Evolutionary conservation across 2,888 invertebrate genomes (phyloP), one percentile per base, ranked within the genome.

Genomic region (Leptinotarsa tumamoca): DNA sequence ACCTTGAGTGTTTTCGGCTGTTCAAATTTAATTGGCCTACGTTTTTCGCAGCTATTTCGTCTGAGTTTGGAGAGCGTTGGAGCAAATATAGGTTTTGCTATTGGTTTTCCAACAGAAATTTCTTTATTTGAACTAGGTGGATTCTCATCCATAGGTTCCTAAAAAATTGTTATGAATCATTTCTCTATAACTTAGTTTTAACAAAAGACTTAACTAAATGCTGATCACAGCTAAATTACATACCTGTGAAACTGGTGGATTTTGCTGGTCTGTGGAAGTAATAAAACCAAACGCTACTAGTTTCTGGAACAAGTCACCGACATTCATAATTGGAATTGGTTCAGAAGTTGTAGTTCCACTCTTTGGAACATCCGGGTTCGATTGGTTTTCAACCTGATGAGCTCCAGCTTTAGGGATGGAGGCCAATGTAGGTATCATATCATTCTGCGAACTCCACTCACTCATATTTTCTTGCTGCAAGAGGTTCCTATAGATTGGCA

Each of bases 281-380:
- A 96, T 92, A 68, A 96, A 93, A n/a, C 96, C 98, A 2, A 95
- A 94, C 0, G 95, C 95, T 1, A 97, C 93, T 10, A 98, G 89
- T 87, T 96, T 95, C 78, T 95, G 94, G 86, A 97, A 95, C 49
- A 98, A 89, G 80, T 96, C 95, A 78, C 92, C 94, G 27, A 98
- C 94, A 84, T 96, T 95, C 17, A 84, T 54, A 1, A 74, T 14
- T 73, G 89, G 88, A 1, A 74, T 14, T 73, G 89, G 88, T 49
- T 82, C 71, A 7, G 85, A 74, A 43, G 51, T 17, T 51, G 69
- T 51, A 0, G 77, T 67, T 17, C 74, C 71, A 17, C 33, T 52
- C n/a, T 78, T 63, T 0, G 52, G 23, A 5, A 17, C 68, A n/a
- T 54, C 51, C 10, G 51, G 33, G 14, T 71, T 58, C 15, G 63